Base-by-base conservation (phyloP, 1,140 invertebrate species). In the Ooceraea biroi region DNA sequence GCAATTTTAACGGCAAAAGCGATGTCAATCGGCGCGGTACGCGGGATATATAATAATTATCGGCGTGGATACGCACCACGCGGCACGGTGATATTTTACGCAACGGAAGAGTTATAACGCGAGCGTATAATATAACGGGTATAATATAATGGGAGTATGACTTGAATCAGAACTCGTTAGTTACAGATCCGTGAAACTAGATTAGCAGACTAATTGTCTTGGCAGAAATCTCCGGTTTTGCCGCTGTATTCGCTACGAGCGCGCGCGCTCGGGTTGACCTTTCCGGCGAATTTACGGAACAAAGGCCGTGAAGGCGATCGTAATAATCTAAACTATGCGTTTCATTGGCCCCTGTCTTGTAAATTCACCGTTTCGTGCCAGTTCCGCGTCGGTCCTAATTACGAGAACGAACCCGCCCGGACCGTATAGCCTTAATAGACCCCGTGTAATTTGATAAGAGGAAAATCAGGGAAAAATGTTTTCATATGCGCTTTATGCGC, bases 141-240 rank as follows among this genome's bases (percentile, higher is more conserved):
- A n/a, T 44, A 68, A 52, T 52, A 57, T 66, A 68, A 58, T 30
- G 55, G 46, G 48, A 46, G 19, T 44, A 55, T 52, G 58, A 61
- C 61, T 60, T 60, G 78, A 78, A 88, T 88, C 68, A 78, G 61
- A 82, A 73, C 84, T 89, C 84, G 87, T 89, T 85, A 88, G 86
- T 85, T 72, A 88, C 57, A 83, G 87, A 89, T 89, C 73, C 78
- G 87, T 82, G 68, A 85, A 85, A 88, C 60, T 78, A 83, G 86
- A 89, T 89, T 88, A 89, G 46, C 77, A 50, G 76, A 74, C 74
- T 88, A 88, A 88, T 88, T 88, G 87, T 88, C 86, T 88, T 85
- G 86, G 86, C 77, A 88, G 87, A 88, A 85, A 88, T 88, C 87
- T 88, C 83, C 87, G 86, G 76, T 85, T 80, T 36, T 65, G 52